A percentile compares a stretch with the other conserved stretches of the same genome.
Evolutionary conservation across 2,888 invertebrate species (phyloP).

Genomic region (Aphrophora alni): DNA sequence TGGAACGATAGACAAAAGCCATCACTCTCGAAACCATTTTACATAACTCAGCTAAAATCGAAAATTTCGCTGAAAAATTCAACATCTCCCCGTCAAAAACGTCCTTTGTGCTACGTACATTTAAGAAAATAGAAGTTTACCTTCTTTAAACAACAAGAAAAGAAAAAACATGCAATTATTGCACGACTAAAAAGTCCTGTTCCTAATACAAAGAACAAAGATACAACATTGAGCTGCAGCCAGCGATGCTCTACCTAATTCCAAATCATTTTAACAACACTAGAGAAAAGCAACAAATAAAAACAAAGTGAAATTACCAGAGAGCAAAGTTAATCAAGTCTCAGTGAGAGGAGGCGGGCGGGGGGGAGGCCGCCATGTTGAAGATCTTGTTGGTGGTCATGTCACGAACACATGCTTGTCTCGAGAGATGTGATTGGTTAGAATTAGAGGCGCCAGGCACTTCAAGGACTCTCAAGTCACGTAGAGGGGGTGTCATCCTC

Average conservation of each 20-base stretch:
- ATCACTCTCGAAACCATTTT: no score
- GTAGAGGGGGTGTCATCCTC: conserved; percentile 9
- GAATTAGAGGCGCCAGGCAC: conserved; percentile 15
- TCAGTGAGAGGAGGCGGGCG: background rate
- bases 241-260: background rate
- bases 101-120: no score
- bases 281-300: background rate
- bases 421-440: conserved; percentile 9
- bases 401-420: conserved; percentile 10
- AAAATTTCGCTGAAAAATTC: no score
- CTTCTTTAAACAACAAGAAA: no score
- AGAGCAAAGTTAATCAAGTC: background rate
- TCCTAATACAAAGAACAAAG: no score
- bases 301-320: background rate
- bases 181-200: no score
- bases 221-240: no score
- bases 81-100: no score
- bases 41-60: no score
- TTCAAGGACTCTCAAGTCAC: background rate
- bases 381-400: conserved; percentile 13
- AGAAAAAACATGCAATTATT: no score
- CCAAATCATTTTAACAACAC: background rate
- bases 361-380: conserved; percentile 18
- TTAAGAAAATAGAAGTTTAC: no score
- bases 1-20: no score